Evolutionary conservation across 2,113 vertebrate genomes (phyloP).

Genomic region (Perognathus longimembris): DNA sequence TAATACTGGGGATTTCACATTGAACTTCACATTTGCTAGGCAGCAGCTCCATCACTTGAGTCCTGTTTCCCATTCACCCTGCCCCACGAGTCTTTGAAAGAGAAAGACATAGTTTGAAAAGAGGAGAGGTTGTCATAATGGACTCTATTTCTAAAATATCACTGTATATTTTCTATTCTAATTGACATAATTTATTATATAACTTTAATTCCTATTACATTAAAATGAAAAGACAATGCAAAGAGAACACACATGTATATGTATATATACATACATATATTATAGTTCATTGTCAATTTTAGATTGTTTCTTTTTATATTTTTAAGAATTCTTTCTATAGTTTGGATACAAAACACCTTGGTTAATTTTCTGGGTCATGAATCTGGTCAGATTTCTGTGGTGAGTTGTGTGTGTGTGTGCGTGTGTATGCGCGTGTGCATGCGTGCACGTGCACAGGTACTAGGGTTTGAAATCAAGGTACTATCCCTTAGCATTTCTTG

Average conservation of each 20-base stretch:
- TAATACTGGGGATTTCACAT: too few species aligned
- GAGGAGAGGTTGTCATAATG: neutral
- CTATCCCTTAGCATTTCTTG: too few species aligned
- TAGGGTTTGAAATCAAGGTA: too few species aligned
- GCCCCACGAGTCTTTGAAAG: neutral
- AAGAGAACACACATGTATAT: neutral
- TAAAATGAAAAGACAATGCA: constrained; percentile 2
- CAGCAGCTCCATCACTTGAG: too few species aligned
- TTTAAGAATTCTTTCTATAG: neutral
- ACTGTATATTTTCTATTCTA: neutral
- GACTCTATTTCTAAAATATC: neutral
- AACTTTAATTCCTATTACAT: constrained; percentile 4
- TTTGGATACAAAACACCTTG: neutral
- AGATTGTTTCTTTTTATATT: neutral
- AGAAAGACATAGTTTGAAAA: neutral
- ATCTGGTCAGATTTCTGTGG: neutral
- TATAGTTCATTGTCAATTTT: too few species aligned
- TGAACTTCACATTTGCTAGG: too few species aligned
- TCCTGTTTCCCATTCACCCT: too few species aligned
- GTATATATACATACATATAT: too few species aligned
- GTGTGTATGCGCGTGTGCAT: too few species aligned
- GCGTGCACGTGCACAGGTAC: too few species aligned
- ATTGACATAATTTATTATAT: neutral
- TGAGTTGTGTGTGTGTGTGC: too few species aligned
- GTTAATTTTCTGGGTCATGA: neutral